Percentiles rank a stretch among this genome's conserved stretches.
Evolutionary conservation across 2,888 invertebrate species (phyloP).

Genomic region (Fabriciana adippe): DNA sequence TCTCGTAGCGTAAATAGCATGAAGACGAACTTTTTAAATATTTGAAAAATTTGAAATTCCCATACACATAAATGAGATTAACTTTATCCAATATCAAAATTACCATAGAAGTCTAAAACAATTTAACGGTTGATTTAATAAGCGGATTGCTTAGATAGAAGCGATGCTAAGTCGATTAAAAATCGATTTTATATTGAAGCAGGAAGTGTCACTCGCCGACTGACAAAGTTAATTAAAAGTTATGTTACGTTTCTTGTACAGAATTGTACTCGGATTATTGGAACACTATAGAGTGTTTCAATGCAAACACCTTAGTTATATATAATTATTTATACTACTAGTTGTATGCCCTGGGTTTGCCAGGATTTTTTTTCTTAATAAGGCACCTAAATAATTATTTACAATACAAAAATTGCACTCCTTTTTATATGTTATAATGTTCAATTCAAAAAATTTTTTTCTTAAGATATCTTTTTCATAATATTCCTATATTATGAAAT

Average conservation of each 20-base stretch:
- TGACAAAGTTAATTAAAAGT: slow-evolving; percentile 53
- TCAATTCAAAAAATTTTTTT: too few species aligned
- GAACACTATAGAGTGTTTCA: neutral
- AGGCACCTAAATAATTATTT: too few species aligned
- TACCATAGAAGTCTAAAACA: slow-evolving; percentile 35
- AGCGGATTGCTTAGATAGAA: slow-evolving; percentile 41
- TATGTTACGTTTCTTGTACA: slow-evolving; percentile 26
- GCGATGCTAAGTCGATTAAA: slow-evolving; percentile 47
- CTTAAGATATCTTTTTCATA: too few species aligned
- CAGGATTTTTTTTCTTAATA: too few species aligned
- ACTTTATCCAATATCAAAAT: slow-evolving; percentile 22
- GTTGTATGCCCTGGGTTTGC: too few species aligned
- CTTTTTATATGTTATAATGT: too few species aligned
- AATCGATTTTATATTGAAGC: slow-evolving; percentile 43
- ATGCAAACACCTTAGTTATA: neutral
- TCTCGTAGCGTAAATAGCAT: too few species aligned
- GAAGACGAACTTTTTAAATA: neutral
- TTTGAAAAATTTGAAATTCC: slow-evolving; percentile 8
- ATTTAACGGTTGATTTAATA: slow-evolving; percentile 50
- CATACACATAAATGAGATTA: slow-evolving; percentile 28
- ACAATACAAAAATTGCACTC: too few species aligned
- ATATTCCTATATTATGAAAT: too few species aligned
- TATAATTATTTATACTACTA: neutral
- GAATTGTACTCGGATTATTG: slow-evolving; percentile 15
- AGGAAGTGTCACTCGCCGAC: slow-evolving; percentile 51